A percentile compares a stretch with the other conserved stretches of the same genome.
phyloP scores from a whole-genome alignment of 1,140 invertebrate species.

The Drosophila tropicalis region DNA sequence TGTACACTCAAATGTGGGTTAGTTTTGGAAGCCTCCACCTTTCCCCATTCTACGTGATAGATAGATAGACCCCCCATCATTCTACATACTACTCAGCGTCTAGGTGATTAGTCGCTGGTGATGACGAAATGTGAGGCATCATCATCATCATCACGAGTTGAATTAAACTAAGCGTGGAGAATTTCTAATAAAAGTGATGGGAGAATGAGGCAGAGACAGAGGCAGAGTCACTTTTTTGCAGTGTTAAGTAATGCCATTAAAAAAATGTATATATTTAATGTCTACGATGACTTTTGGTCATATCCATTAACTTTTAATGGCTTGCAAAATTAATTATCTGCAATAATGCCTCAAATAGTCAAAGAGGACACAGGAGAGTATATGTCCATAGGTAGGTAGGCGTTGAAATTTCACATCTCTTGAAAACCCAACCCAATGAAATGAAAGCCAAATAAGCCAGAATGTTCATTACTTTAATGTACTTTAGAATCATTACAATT shows the following conservation, averaged over 20 bases:
- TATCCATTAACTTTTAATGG: constrained; percentile 54
- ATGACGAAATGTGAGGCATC: constrained; percentile 34
- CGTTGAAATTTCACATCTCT: too few species aligned
- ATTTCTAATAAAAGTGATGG: constrained; percentile 6
- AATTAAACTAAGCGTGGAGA: constrained; percentile 28
- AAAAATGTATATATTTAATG: neutral
- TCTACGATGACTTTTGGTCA: constrained; percentile 29
- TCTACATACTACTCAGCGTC: too few species aligned
- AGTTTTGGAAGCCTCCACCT: neutral
- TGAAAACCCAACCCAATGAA: too few species aligned
- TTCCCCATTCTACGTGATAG: constrained; percentile 13
- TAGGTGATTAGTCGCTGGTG: constrained; percentile 30
- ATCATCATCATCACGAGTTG: constrained; percentile 8
- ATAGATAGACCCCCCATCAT: too few species aligned
- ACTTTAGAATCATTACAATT: too few species aligned
- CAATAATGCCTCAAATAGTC: constrained; percentile 14
- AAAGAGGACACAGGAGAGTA: neutral
- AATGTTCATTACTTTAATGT: too few species aligned
- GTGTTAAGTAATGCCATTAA: constrained; percentile 36
- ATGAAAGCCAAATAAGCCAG: too few species aligned
- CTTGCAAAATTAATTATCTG: constrained; percentile 42
- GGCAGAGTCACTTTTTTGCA: neutral
- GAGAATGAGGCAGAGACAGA: neutral
- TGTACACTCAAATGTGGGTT: constrained; percentile 13
- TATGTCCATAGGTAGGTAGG: too few species aligned